Evolutionary conservation across 2,888 invertebrate genomes (phyloP).

Genomic region (Salpingus planirostris): DNA sequence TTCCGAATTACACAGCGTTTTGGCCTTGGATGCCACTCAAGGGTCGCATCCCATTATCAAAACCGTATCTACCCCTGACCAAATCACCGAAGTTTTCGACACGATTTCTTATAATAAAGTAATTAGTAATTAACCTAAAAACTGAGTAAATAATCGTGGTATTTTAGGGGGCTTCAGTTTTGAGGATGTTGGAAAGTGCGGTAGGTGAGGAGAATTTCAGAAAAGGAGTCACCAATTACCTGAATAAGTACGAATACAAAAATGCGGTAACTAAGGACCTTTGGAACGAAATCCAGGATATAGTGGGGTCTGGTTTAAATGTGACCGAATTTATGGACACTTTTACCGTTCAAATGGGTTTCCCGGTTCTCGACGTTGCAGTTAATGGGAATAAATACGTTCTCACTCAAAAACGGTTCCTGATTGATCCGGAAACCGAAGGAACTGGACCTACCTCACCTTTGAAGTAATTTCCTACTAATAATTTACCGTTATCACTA

Average conservation of each 20-base stretch:
- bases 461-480: conserved; percentile 34
- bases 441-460: conserved; percentile 41
- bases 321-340: conserved; percentile 65
- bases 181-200: conserved; percentile 82
- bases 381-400: conserved; percentile 44
- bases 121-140: not conserved
- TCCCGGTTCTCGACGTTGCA: conserved; percentile 62
- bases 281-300: conserved; percentile 55
- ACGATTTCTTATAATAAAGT: conserved; percentile 79
- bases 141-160: not conserved
- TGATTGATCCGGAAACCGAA: conserved; percentile 57
- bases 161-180: conserved; percentile 69
- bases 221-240: conserved; percentile 62
- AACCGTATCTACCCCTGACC: conserved; percentile 72
- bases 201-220: conserved; percentile 65
- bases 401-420: conserved; percentile 67
- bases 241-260: conserved; percentile 56
- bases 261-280: conserved; percentile 79
- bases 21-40: conserved; percentile 66
- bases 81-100: conserved; percentile 89
- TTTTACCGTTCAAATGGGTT: conserved; percentile 86
- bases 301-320: conserved; percentile 45
- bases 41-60: conserved; percentile 88
- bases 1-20: conserved; percentile 61
- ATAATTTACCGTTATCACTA: not conserved